phyloP scores from a whole-genome alignment of 2,888 invertebrate species.

The Apotomis turbidana region DNA sequence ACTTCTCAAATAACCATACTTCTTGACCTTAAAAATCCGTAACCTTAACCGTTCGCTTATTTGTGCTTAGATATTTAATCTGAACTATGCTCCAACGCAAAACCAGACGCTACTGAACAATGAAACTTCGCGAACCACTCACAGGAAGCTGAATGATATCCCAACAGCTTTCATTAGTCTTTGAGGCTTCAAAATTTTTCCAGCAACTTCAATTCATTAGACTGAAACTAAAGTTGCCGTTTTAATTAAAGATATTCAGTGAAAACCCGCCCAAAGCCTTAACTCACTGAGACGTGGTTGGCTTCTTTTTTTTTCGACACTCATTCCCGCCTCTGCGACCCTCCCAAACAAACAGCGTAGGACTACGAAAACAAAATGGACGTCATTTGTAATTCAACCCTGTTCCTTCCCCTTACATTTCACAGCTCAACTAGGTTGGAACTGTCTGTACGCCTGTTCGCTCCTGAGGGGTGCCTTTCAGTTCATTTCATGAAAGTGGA shows the following conservation, averaged over 20 bases:
- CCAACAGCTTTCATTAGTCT: slow-evolving; percentile 47
- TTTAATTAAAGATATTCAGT: slow-evolving; percentile 82
- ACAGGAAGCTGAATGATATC: not conserved
- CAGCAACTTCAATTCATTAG: slow-evolving; percentile 74
- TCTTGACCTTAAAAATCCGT: no score
- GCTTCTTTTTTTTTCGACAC: slow-evolving; percentile 81
- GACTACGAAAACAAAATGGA: slow-evolving; percentile 77
- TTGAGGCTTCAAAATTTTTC: slow-evolving; percentile 45
- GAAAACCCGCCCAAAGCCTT: slow-evolving; percentile 79
- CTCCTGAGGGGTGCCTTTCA: slow-evolving; percentile 60
- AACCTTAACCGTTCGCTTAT: no score
- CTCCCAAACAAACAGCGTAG: slow-evolving; percentile 83
- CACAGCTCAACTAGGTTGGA: slow-evolving; percentile 39
- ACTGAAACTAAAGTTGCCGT: slow-evolving; percentile 68
- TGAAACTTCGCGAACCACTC: slow-evolving; percentile 5
- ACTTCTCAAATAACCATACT: no score
- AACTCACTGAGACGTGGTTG: slow-evolving; percentile 82
- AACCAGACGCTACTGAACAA: not conserved
- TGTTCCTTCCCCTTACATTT: slow-evolving; percentile 18
- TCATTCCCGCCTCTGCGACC: slow-evolving; percentile 83
- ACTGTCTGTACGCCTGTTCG: slow-evolving; percentile 56
- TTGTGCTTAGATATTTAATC: not conserved
- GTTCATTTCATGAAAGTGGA: slow-evolving; percentile 81
- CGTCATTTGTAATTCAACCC: slow-evolving; percentile 41
- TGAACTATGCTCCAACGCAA: not conserved